A percentile compares a stretch with the other conserved stretches of the same genome.
Evolutionary conservation across 2,888 invertebrate genomes (phyloP).

Genomic region (Acronicta aceris): DNA sequence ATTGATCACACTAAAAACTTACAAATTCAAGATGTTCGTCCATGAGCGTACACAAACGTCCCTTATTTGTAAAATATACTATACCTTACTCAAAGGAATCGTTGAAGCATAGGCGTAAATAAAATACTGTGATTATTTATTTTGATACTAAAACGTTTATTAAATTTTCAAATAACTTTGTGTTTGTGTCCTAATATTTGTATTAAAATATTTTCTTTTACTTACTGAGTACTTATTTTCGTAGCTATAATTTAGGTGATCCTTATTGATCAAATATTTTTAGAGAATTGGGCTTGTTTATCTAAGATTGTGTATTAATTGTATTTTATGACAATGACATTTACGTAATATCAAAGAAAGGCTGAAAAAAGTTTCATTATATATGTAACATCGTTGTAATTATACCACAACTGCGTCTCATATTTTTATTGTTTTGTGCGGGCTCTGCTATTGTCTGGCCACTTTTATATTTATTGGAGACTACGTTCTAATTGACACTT

Average conservation of each 20-base stretch:
- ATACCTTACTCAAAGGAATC: not conserved
- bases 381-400: slow-evolving; percentile 14
- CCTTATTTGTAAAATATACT: slow-evolving; percentile 2
- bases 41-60: not conserved
- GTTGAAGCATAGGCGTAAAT: not conserved
- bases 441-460: slow-evolving; percentile 41
- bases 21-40: slow-evolving; percentile 37
- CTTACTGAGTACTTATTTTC: not conserved
- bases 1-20: slow-evolving; percentile 68
- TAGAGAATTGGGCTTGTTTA: slow-evolving; percentile 13
- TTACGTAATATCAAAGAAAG: slow-evolving; percentile 6
- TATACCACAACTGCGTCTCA: slow-evolving; percentile 24
- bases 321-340: slow-evolving; percentile 15
- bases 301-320: slow-evolving; percentile 2
- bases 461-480: slow-evolving; percentile 68
- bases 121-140: not conserved
- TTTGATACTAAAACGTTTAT: not conserved
- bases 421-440: slow-evolving; percentile 36
- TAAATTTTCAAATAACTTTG: no score
- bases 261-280: slow-evolving; percentile 5
- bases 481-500: slow-evolving; percentile 71
- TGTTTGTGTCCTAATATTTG: no score
- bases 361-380: slow-evolving; percentile 12
- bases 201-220: no score
- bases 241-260: slow-evolving; percentile 10